Evolutionary conservation across 2,888 invertebrate genomes (phyloP).

Genomic region (Acronicta psi): DNA sequence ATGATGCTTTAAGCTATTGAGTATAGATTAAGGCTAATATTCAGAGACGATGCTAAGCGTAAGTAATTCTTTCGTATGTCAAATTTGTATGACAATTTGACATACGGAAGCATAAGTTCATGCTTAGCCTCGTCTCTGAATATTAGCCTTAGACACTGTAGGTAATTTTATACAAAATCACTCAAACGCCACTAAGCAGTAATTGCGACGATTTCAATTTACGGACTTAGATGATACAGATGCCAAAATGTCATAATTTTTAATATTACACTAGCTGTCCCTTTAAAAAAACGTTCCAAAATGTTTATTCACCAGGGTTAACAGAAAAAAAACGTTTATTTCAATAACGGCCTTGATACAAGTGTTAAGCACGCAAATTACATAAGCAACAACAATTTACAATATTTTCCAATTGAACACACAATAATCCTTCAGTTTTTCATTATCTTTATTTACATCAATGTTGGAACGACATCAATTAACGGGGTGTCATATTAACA

Average conservation of each 20-base stretch:
- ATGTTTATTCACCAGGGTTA: neutral
- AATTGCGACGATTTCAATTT: neutral
- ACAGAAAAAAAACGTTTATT: neutral
- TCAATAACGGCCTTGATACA: conserved; percentile 27
- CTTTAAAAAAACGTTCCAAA: conserved; percentile 6
- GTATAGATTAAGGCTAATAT: no score
- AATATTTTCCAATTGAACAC: conserved; percentile 33
- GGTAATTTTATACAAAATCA: neutral
- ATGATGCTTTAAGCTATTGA: neutral
- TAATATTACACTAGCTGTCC: neutral
- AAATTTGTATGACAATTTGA: no score
- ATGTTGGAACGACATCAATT: conserved; percentile 46
- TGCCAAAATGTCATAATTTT: conserved; percentile 19
- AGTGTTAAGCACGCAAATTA: conserved; percentile 11
- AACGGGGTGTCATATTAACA: conserved; percentile 49
- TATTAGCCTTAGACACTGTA: no score
- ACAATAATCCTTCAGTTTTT: conserved; percentile 24
- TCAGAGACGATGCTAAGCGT: no score
- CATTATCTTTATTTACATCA: conserved; percentile 24
- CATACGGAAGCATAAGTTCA: no score
- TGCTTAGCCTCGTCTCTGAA: no score
- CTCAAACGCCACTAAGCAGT: neutral
- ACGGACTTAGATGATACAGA: conserved; percentile 1
- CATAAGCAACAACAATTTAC: conserved; percentile 16
- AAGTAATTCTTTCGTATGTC: no score